Evolutionary conservation across 2,888 invertebrate species (phyloP).

Genomic region (Ichneumoninae sp.): DNA sequence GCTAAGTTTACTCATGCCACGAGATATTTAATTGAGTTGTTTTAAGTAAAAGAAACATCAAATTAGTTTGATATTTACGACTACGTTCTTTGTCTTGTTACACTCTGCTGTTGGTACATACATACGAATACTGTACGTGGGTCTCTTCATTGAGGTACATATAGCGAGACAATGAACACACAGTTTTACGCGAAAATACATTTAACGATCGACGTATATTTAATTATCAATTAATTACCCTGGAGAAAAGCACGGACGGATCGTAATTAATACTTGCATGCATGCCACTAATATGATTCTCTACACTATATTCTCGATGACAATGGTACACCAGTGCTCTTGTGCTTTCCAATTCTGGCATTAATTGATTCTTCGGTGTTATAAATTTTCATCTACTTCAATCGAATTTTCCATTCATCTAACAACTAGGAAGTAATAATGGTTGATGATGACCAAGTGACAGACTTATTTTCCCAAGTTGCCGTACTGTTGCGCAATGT

Average conservation of each 20-base stretch:
- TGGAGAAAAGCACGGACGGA: constrained; percentile 41
- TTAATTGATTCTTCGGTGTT: constrained; percentile 1
- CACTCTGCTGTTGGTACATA: constrained; percentile 11
- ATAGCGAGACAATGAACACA: constrained; percentile 2
- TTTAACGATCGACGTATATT: constrained; percentile 26
- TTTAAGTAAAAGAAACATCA: constrained; percentile 41
- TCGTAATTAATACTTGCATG: constrained; percentile 51
- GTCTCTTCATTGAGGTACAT: not conserved
- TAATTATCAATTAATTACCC: constrained; percentile 52
- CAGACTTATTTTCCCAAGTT: constrained; percentile 80
- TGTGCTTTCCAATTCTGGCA: constrained; percentile 5
- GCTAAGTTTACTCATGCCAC: constrained; percentile 53
- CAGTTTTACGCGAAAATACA: constrained; percentile 17
- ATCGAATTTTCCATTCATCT: constrained; percentile 27
- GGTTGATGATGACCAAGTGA: constrained; percentile 44
- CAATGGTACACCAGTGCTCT: constrained; percentile 11
- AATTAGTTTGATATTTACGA: constrained; percentile 62
- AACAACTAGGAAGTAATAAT: constrained; percentile 22
- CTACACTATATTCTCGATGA: constrained; percentile 28
- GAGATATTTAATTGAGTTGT: constrained; percentile 20
- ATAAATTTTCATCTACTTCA: constrained; percentile 1
- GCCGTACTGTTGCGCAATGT: constrained; percentile 86
- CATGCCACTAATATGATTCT: constrained; percentile 37
- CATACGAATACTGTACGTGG: constrained; percentile 17
- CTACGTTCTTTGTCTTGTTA: constrained; percentile 48